phyloP scores from a whole-genome alignment of 2,113 vertebrate genomes.

The Scomber japonicus region DNA sequence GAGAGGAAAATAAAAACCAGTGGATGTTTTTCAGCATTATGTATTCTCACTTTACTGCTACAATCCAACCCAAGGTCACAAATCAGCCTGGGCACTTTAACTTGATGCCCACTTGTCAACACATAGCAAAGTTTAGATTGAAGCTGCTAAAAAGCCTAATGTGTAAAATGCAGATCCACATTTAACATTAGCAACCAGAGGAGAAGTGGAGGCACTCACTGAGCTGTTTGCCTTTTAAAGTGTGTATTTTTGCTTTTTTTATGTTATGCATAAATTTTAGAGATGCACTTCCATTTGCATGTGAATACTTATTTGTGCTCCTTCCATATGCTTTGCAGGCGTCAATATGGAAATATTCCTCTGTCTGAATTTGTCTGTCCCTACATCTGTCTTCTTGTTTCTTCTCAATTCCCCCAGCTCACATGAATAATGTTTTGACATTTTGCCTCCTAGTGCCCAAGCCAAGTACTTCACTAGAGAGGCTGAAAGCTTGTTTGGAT shows the following conservation, averaged over 20 bases:
- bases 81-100: background rate
- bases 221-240: slow-evolving; percentile 41
- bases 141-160: slow-evolving; percentile 22
- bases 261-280: slow-evolving; percentile 61
- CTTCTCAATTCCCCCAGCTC: slow-evolving; percentile 10
- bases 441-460: slow-evolving; percentile 56
- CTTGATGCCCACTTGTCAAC: slow-evolving; percentile 16
- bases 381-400: slow-evolving; percentile 14
- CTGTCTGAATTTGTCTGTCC: slow-evolving; percentile 16
- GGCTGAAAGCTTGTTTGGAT: slow-evolving; percentile 45
- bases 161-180: slow-evolving; percentile 29
- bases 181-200: slow-evolving; percentile 43
- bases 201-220: slow-evolving; percentile 34
- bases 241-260: slow-evolving; percentile 32
- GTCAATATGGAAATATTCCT: slow-evolving; percentile 30
- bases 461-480: slow-evolving; percentile 45
- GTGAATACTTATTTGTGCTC: slow-evolving; percentile 56
- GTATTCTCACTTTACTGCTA: background rate
- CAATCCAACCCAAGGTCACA: background rate
- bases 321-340: slow-evolving; percentile 3
- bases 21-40: background rate
- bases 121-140: slow-evolving; percentile 23
- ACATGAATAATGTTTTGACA: slow-evolving; percentile 52
- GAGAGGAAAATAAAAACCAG: background rate
- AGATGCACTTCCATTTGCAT: slow-evolving; percentile 73